These are phyloP conservation scores for Amyelois transitella DNA, from an alignment of 1,140 invertebrate genomes.

Conservation along the genomic window DNA sequence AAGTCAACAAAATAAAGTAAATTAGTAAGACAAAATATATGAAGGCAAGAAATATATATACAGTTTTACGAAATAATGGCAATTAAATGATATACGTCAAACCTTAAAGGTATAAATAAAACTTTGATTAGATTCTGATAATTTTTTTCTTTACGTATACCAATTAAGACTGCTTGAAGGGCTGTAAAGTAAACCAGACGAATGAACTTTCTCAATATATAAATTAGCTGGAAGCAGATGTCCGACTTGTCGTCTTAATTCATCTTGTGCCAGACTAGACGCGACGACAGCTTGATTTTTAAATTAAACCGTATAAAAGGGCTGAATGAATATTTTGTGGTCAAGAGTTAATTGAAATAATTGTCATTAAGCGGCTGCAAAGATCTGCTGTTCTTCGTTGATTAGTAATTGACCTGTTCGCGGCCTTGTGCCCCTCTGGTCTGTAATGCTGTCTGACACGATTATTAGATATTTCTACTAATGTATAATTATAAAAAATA, in stretches of 20 bases:
- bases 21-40: too few species aligned
- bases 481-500: not conserved
- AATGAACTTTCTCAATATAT: too few species aligned
- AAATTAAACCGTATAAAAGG: not conserved
- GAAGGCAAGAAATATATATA: too few species aligned
- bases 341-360: constrained; percentile 60
- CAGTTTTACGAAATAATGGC: too few species aligned
- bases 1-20: too few species aligned
- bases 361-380: constrained; percentile 51
- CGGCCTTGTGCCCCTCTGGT: constrained; percentile 25
- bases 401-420: constrained; percentile 58
- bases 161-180: too few species aligned
- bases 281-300: not conserved
- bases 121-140: too few species aligned
- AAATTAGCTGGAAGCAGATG: not conserved
- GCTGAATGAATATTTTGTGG: constrained; percentile 28
- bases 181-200: too few species aligned
- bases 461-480: not conserved
- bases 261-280: not conserved
- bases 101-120: too few species aligned
- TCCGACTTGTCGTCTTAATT: not conserved
- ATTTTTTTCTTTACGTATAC: too few species aligned
- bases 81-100: too few species aligned
- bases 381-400: constrained; percentile 35
- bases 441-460: not conserved